Base-by-base conservation (phyloP, 2,888 invertebrate genomes). In the Drosophila macrospina region DNA sequence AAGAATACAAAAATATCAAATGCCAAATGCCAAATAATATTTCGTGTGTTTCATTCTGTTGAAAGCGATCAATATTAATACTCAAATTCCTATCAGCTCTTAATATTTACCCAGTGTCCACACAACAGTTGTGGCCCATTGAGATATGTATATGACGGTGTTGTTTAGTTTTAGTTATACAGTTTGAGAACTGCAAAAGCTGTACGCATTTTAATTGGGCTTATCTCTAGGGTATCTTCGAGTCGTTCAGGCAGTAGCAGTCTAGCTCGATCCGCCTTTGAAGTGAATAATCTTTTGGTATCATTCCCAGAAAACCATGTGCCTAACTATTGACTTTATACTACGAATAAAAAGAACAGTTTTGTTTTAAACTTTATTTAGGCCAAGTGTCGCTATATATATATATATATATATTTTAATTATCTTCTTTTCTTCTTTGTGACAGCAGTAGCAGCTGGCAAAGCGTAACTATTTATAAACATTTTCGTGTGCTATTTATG, bases 311-410 rank as follows among this genome's bases (percentile, higher is more conserved):
- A 34, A 36, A 36, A 48, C 8, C 48, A 24, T 34, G 34, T 48
- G 48, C 34, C 34, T 24, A 36, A 51, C 15, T 37, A 6, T 16
- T 39, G 11, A 52, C 30, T 8, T 51, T 16, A n/a, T 16, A 26
- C 28, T 39, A 51, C n/a, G 20, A 20, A 20, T 2, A 28, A 34
- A n/a, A 34, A 13, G 28, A 37, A 39, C 20, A 13, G 39, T n/a
- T 42, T 30, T 51, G 16, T 30, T 51, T 13, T 51, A n/a, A 28
- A n/a, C n/a, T 32, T 37, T 48, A 57, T 56, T 41, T 47, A 13
- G 47, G 57, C 48, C 47, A 48, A 48, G 48, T 48, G 41, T 50
- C 32, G 15, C 60, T n/a, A n/a, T n/a, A n/a, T n/a, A n/a, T n/a
- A 60, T 16, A 60, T n/a, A 51, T 34, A 37, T 20, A 7, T 50